Conservation (phyloP, 1,140 invertebrate species). For the Aphidius ervi region DNA sequence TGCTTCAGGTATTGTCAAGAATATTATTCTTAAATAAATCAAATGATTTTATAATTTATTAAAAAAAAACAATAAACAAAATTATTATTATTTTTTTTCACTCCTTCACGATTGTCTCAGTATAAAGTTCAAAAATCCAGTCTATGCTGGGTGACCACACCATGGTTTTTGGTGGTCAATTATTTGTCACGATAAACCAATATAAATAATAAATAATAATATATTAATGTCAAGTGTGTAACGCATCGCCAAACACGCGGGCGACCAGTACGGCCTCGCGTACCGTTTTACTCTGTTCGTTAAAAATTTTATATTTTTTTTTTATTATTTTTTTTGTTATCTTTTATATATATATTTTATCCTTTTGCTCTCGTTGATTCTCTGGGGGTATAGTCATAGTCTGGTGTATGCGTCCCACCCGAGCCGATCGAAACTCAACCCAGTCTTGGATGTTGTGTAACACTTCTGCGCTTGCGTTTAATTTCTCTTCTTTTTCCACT, state of each 20-base stretch:
- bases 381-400: neutral
- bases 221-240: neutral
- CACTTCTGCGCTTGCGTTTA: slow-evolving; percentile 18
- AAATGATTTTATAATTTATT: no score
- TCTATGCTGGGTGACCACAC: neutral
- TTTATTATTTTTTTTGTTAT: neutral
- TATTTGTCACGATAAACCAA: slow-evolving; percentile 12
- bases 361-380: neutral
- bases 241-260: slow-evolving; percentile 19
- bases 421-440: slow-evolving; percentile 19
- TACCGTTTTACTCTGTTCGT: neutral
- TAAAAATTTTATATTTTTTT: neutral
- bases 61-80: no score
- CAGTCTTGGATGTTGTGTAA: slow-evolving; percentile 10
- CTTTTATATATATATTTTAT: neutral
- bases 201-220: neutral
- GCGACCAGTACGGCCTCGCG: neutral
- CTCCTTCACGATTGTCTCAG: no score
- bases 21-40: no score
- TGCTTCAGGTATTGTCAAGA: no score
- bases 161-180: neutral
- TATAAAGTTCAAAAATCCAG: no score
- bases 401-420: slow-evolving; percentile 9
- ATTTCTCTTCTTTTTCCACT: neutral
- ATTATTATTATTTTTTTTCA: no score